These are phyloP conservation scores for Dissostichus mawsoni DNA, from an alignment of 2,113 vertebrate genomes.

Conservation along the genomic window DNA sequence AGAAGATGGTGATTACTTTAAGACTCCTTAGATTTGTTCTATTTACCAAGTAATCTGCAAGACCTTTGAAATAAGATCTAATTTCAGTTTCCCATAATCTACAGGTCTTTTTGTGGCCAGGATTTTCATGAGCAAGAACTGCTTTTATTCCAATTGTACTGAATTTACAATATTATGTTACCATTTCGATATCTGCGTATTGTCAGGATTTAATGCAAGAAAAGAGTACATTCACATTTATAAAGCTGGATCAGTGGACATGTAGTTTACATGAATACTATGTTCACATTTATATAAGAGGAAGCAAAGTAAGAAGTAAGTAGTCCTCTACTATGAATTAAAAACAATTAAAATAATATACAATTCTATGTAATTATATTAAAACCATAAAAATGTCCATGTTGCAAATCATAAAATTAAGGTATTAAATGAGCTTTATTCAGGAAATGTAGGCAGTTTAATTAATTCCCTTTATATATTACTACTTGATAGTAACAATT, in stretches of 20 bases:
- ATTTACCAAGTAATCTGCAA: constrained; percentile 35
- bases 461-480: background rate
- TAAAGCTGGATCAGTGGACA: background rate
- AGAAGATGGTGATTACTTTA: constrained; percentile 22
- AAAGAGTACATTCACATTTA: background rate
- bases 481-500: background rate
- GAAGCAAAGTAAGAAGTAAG: too few relatives aligned
- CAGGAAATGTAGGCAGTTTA: background rate
- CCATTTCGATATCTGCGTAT: background rate
- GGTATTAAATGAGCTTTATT: background rate
- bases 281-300: background rate
- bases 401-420: background rate
- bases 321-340: too few relatives aligned
- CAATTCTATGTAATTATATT: background rate
- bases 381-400: background rate
- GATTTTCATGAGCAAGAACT: constrained; percentile 12
- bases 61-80: constrained; percentile 33
- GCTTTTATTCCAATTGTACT: background rate
- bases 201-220: constrained; percentile 1
- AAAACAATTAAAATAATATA: background rate
- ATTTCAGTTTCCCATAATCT: constrained; percentile 25
- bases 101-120: background rate
- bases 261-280: background rate
- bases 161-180: constrained; percentile 14
- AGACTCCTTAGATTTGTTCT: constrained; percentile 11